A percentile compares a stretch with the other conserved stretches of the same genome.
These are phyloP conservation scores for Acrobasis suavella DNA, from an alignment of 2,888 invertebrate genomes.

Conservation along the genomic window DNA sequence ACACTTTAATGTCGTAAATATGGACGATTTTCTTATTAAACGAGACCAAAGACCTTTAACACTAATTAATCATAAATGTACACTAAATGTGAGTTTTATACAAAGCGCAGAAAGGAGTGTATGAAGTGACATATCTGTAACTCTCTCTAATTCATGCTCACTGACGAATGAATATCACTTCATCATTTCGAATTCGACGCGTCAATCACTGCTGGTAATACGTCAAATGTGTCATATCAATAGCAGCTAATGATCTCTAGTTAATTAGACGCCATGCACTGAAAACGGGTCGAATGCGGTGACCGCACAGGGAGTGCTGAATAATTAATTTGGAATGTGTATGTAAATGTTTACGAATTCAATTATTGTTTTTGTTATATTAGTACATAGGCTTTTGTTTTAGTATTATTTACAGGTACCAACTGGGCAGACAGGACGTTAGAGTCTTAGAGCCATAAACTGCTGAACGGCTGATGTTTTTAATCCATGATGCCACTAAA, in stretches of 20 bases:
- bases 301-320: conserved; percentile 8
- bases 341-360: not conserved
- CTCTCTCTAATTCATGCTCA: conserved; percentile 14
- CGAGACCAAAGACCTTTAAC: too few relatives aligned
- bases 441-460: too few relatives aligned
- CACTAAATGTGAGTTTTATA: too few relatives aligned
- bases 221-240: conserved; percentile 56
- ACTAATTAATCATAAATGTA: too few relatives aligned
- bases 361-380: not conserved
- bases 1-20: too few relatives aligned
- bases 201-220: conserved; percentile 37
- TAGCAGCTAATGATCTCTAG: conserved; percentile 55
- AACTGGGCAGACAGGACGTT: too few relatives aligned
- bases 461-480: too few relatives aligned
- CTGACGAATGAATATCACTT: conserved; percentile 37
- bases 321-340: conserved; percentile 8
- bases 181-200: conserved; percentile 32
- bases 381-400: not conserved
- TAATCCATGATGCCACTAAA: too few relatives aligned
- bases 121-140: too few relatives aligned
- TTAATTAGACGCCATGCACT: conserved; percentile 60
- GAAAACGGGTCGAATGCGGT: conserved; percentile 39
- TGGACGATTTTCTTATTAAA: too few relatives aligned
- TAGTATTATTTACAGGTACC: too few relatives aligned
- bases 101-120: too few relatives aligned